Evolutionary conservation across 1,140 invertebrate genomes (phyloP).

Genomic region (Brachionus rubens): DNA sequence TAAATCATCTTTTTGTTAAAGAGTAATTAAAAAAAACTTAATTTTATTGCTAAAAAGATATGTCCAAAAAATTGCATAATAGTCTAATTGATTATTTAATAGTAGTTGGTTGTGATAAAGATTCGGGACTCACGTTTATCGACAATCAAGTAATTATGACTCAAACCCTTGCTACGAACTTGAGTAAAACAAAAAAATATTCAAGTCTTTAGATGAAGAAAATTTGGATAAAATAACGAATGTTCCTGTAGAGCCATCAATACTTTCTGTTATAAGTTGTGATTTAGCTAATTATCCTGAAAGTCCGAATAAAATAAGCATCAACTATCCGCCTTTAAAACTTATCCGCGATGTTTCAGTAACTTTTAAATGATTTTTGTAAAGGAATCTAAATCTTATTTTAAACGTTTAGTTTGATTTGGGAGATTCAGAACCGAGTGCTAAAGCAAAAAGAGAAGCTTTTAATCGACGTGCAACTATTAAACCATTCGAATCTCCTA

Average conservation of each 20-base stretch:
- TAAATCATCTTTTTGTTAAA: background rate
- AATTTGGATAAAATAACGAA: constrained; percentile 26
- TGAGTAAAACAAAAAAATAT: too few relatives aligned
- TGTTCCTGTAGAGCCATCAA: background rate
- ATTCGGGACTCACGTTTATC: constrained; percentile 17
- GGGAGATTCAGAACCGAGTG: background rate
- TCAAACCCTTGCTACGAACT: too few relatives aligned
- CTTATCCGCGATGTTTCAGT: background rate
- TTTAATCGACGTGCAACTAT: background rate
- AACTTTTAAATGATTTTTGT: background rate
- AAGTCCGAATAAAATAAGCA: background rate
- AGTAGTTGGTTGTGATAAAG: constrained; percentile 33
- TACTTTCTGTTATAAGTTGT: constrained; percentile 28
- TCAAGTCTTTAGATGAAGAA: background rate
- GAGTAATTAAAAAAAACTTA: background rate
- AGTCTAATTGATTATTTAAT: constrained; percentile 44
- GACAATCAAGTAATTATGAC: background rate
- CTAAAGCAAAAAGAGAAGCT: background rate
- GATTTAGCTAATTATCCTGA: constrained; percentile 24
- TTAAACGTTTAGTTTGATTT: background rate
- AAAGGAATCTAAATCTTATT: background rate
- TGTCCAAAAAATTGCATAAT: constrained; percentile 31
- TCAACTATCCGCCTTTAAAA: constrained; percentile 17
- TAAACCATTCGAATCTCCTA: background rate
- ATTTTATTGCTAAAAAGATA: background rate